Base-by-base conservation (phyloP, 2,113 vertebrate species). In the Halcyon malimbica region DNA sequence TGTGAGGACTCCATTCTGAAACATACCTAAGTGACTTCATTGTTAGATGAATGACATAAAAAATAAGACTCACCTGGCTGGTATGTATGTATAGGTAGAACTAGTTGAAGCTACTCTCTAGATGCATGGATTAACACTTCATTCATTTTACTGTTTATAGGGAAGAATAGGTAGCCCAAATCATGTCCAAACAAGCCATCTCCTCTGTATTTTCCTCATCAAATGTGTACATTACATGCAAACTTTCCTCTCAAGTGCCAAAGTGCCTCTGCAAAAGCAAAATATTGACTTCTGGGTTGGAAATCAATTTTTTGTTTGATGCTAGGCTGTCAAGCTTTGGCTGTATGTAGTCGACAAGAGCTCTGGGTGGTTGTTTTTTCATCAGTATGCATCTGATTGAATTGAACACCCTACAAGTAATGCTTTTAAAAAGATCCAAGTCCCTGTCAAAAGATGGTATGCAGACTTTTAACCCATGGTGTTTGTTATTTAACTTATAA, bases 271-370 rank as follows among this genome's bases (percentile, higher is more conserved):
- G 69, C 56, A 90, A 97, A 95, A 89, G 94, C 84, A 97, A 84
- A 95, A 93, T 96, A 97, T 96, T 96, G 97, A 97, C 94, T 87
- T 94, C 48, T 37, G 77, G 60, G 89, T 53, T 87, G 89, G 46
- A 89, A 97, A 96, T 97, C 96, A 90, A 89, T 97, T 74, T 89
- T 86, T 86, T 87, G 57, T 89, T 95, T 94, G 94, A 94, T 86
- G 90, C 75, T 60, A 44, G 70, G 86, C 96, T 96, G 90, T 95
- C 91, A 90, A 46, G 71, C 87, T 91, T 89, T 68, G 89, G 56
- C 68, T 82, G 33, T 54, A 83, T 57, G 5, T 26, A 83, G 89
- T 84, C 93, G 82, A 82, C 28, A 50, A 68, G 83, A 93, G 86
- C 69, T 89, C 76, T 79, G 65, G 71, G 86, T 92, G 69, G 76